phyloP scores from a whole-genome alignment of 2,797 vertebrate species.

The Champsocephalus gunnari region DNA sequence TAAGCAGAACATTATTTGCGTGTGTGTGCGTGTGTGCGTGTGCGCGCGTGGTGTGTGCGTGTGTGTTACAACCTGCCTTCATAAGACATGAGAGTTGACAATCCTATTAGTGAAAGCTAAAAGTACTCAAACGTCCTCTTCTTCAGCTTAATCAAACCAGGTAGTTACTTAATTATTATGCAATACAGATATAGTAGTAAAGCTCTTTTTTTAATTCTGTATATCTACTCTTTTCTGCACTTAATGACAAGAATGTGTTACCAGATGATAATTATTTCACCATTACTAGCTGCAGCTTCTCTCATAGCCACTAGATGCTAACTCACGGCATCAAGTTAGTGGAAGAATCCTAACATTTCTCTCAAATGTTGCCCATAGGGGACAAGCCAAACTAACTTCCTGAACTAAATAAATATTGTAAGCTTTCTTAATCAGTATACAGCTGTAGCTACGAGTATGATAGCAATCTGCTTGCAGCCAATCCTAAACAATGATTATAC shows the following conservation, averaged over 20 bases:
- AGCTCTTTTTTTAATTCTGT: too few species aligned
- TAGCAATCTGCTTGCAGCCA: too few species aligned
- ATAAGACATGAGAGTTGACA: not conserved
- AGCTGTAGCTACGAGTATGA: not conserved
- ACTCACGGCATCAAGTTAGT: not conserved
- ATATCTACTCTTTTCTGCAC: not conserved
- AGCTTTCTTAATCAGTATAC: not conserved
- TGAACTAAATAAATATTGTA: too few species aligned
- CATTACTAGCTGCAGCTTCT: not conserved
- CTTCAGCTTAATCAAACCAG: not conserved
- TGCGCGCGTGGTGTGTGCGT: not conserved
- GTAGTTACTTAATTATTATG: not conserved
- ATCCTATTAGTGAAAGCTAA: slow-evolving; percentile 23
- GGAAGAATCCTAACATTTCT: not conserved
- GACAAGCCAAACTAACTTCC: not conserved
- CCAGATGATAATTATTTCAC: not conserved
- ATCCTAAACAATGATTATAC: too few species aligned
- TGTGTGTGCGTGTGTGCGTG: not conserved
- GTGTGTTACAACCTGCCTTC: not conserved
- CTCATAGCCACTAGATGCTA: slow-evolving; percentile 18
- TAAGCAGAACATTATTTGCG: not conserved
- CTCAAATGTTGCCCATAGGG: too few species aligned
- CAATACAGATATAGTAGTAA: not conserved
- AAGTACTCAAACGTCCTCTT: not conserved
- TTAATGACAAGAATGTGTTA: not conserved